phyloP scores from a whole-genome alignment of 2,797 vertebrate genomes.

The Acipenser oxyrinchus region DNA sequence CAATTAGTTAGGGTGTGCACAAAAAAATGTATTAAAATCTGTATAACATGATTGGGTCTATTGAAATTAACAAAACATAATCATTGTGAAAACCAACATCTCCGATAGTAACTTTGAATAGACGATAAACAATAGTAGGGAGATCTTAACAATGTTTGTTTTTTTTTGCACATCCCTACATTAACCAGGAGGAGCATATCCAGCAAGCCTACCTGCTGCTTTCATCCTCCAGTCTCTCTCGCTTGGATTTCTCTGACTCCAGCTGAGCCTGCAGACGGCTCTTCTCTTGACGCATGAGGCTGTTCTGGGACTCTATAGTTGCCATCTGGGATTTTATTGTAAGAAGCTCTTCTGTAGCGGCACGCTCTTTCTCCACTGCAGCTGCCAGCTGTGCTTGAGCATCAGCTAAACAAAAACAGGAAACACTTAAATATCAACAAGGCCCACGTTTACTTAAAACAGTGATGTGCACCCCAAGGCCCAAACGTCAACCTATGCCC shows the following conservation, averaged over 20 bases:
- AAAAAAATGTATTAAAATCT: too few relatives aligned
- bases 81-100: background rate
- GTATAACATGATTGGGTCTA: too few relatives aligned
- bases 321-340: conserved; percentile 75
- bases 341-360: conserved; percentile 80
- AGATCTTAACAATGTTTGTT: background rate
- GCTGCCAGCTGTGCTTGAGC: conserved; percentile 83
- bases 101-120: background rate
- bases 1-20: too few relatives aligned
- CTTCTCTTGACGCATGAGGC: conserved; percentile 84
- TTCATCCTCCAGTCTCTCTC: conserved; percentile 84
- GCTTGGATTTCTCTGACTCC: conserved; percentile 74
- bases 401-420: conserved; percentile 57
- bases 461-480: too few relatives aligned
- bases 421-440: background rate
- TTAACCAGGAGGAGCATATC: conserved; percentile 41
- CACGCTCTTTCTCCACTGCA: conserved; percentile 83
- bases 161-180: conserved; percentile 17
- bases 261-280: conserved; percentile 72
- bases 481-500: too few relatives aligned
- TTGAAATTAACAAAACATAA: too few relatives aligned
- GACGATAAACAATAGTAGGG: background rate
- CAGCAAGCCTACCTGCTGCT: conserved; percentile 68
- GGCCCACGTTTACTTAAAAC: too few relatives aligned
- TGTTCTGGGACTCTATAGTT: conserved; percentile 85